Conservation (phyloP, 2,888 invertebrate genomes). For the Tupiocoris notatus region DNA sequence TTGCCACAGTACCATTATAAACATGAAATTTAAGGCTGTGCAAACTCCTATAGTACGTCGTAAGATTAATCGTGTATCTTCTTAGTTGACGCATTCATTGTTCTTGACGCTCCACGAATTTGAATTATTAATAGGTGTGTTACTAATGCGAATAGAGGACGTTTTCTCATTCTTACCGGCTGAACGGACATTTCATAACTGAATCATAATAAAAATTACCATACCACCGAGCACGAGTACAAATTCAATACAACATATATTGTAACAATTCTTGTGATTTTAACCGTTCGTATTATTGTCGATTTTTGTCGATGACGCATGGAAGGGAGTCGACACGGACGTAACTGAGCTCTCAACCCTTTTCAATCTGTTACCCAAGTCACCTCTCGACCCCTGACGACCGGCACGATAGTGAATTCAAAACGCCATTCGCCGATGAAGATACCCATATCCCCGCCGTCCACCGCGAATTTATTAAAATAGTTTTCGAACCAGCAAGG, state of each 20-base stretch:
- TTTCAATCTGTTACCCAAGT: slow-evolving; percentile 16
- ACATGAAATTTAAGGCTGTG: no score
- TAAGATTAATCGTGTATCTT: not conserved
- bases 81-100: not conserved
- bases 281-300: not conserved
- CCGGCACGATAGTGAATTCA: slow-evolving; percentile 34
- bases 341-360: not conserved
- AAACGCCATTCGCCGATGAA: slow-evolving; percentile 48
- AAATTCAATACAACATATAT: no score
- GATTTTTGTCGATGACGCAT: not conserved
- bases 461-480: slow-evolving; percentile 42
- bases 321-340: not conserved
- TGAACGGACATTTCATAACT: slow-evolving; percentile 27
- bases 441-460: not conserved
- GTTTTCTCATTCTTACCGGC: no score
- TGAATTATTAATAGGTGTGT: not conserved
- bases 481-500: slow-evolving; percentile 1
- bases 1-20: no score
- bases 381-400: slow-evolving; percentile 27
- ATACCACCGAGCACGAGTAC: slow-evolving; percentile 19
- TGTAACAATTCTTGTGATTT: no score
- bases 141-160: no score
- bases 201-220: not conserved
- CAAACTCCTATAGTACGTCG: no score
- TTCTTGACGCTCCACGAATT: not conserved